Percentiles rank a stretch among this genome's conserved stretches.
phyloP scores from a whole-genome alignment of 2,888 invertebrate species.

The Chrysina gloriosa region DNA sequence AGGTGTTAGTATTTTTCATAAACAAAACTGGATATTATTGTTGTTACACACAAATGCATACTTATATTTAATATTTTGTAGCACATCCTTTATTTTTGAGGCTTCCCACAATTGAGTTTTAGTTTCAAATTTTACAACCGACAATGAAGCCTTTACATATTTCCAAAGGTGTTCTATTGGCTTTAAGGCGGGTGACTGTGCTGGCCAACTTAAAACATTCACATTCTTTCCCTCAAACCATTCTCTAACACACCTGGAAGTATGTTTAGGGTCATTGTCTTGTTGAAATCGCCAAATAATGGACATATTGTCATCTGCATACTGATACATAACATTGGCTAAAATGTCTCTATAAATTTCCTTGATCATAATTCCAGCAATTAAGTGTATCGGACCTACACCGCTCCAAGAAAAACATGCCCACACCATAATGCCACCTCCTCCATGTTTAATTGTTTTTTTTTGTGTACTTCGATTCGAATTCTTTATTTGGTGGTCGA shows the following conservation, averaged over 20 bases:
- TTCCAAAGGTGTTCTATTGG: conserved; percentile 1
- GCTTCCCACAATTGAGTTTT: conserved; percentile 13
- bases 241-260: conserved; percentile 20
- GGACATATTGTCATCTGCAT: conserved; percentile 33
- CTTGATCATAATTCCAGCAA: conserved; percentile 19
- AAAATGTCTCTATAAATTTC: conserved; percentile 14
- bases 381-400: conserved; percentile 10
- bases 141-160: conserved; percentile 1
- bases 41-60: not conserved
- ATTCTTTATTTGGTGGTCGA: conserved; percentile 19
- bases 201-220: conserved; percentile 8
- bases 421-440: not conserved
- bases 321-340: not conserved
- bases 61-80: not conserved
- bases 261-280: conserved; percentile 35
- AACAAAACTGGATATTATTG: not conserved
- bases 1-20: not conserved
- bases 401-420: too few relatives aligned
- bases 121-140: not conserved
- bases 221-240: conserved; percentile 1
- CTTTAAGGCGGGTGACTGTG: conserved; percentile 7
- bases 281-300: conserved; percentile 27
- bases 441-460: conserved; percentile 30
- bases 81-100: conserved; percentile 8
- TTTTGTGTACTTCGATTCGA: not conserved